Evolutionary conservation across 1,140 invertebrate genomes (phyloP).

Genomic region (Adoxophyes honmai): DNA sequence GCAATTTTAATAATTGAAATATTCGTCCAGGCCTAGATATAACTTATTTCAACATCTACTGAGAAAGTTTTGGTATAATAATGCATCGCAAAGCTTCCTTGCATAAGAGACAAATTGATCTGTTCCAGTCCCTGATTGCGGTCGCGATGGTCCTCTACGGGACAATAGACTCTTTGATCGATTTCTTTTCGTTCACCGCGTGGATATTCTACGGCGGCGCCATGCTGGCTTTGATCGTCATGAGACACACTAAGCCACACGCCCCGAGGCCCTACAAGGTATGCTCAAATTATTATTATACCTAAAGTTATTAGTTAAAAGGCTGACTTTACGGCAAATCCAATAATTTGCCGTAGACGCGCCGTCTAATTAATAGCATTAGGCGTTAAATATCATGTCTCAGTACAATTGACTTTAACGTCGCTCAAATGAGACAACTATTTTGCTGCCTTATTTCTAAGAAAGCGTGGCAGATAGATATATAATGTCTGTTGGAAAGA

Average conservation of each 20-base stretch:
- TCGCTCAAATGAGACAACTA: background rate
- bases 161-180: slow-evolving; percentile 93
- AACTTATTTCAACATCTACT: too few relatives aligned
- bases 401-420: background rate
- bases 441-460: background rate
- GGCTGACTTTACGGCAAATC: too few relatives aligned
- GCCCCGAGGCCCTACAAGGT: slow-evolving; percentile 92
- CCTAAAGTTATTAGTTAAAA: too few relatives aligned
- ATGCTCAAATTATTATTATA: slow-evolving; percentile 8
- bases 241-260: slow-evolving; percentile 92
- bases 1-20: too few relatives aligned
- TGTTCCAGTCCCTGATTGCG: slow-evolving; percentile 83
- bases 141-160: slow-evolving; percentile 92
- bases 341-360: too few relatives aligned
- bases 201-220: slow-evolving; percentile 97
- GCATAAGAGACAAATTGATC: slow-evolving; percentile 5
- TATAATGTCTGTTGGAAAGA: background rate
- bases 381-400: background rate
- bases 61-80: too few relatives aligned
- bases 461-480: background rate
- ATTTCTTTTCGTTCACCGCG: slow-evolving; percentile 96
- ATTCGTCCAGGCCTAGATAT: too few relatives aligned
- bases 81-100: too few relatives aligned
- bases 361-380: too few relatives aligned
- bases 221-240: slow-evolving; percentile 92